Percentiles rank a stretch among this genome's conserved stretches.
Conservation (phyloP, 2,888 invertebrate genomes). For the Mystacides longicornis region DNA sequence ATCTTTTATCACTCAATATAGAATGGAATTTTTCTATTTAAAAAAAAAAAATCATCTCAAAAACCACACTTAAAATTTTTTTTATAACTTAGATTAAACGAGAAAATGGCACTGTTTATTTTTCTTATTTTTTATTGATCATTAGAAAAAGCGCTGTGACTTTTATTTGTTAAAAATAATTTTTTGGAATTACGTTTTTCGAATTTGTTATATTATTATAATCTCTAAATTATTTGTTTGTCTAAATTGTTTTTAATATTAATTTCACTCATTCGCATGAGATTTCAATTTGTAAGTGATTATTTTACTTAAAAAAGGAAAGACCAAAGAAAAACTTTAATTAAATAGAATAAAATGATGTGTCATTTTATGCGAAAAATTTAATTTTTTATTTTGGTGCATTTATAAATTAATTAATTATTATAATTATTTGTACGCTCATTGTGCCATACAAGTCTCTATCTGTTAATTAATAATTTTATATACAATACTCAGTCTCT, state of each 20-base stretch:
- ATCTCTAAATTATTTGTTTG: not conserved
- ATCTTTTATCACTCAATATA: too few relatives aligned
- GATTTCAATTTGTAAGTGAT: not conserved
- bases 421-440: too few relatives aligned
- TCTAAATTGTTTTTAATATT: not conserved
- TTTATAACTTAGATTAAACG: conserved; percentile 16
- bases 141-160: conserved; percentile 25
- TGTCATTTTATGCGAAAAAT: too few relatives aligned
- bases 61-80: conserved; percentile 6
- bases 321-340: not conserved
- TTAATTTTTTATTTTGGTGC: too few relatives aligned
- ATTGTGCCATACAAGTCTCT: too few relatives aligned
- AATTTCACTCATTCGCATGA: not conserved
- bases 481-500: too few relatives aligned
- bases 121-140: conserved; percentile 4
- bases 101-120: conserved; percentile 13
- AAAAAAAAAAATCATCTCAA: not conserved
- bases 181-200: conserved; percentile 19
- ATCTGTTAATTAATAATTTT: too few relatives aligned
- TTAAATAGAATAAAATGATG: not conserved
- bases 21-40: not conserved
- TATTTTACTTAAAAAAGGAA: not conserved
- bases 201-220: not conserved
- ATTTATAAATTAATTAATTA: too few relatives aligned
- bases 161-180: conserved; percentile 23